Percentiles rank a stretch among this genome's conserved stretches.
These are phyloP conservation scores for Oophaga pumilio DNA, from an alignment of 2,113 vertebrate genomes.

Conservation along the genomic window DNA sequence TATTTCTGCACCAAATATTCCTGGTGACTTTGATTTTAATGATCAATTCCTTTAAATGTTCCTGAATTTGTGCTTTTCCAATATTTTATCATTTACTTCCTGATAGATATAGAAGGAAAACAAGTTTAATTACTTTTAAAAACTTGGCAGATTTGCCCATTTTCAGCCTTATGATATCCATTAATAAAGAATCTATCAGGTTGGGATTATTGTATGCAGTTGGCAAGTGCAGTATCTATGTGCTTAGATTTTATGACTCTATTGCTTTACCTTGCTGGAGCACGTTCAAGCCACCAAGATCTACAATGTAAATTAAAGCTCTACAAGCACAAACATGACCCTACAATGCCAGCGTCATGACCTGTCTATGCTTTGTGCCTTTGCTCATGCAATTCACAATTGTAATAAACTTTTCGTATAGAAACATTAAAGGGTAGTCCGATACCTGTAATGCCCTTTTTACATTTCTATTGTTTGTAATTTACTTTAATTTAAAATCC, in stretches of 20 bases:
- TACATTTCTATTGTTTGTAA: neutral
- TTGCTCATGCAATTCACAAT: neutral
- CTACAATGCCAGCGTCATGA: neutral
- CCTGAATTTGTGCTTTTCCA: neutral
- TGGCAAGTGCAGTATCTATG: constrained; percentile 7
- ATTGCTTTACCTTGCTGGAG: neutral
- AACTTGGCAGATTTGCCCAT: neutral
- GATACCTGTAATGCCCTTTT: neutral
- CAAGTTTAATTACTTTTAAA: neutral
- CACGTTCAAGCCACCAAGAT: neutral
- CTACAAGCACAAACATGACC: neutral
- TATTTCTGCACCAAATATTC: too few relatives aligned
- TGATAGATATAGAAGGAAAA: neutral
- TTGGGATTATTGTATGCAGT: neutral
- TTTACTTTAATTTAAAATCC: too few relatives aligned
- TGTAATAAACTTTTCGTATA: neutral
- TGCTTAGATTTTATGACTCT: neutral
- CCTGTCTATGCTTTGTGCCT: neutral
- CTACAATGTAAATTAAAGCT: constrained; percentile 4
- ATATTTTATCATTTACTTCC: neutral
- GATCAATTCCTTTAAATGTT: too few relatives aligned
- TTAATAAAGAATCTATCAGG: neutral
- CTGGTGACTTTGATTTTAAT: too few relatives aligned
- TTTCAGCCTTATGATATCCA: constrained; percentile 16
- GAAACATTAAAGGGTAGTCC: neutral